These are phyloP conservation scores for Sterrhoptilus dennistouni DNA, from an alignment of 2,113 vertebrate species.

Conservation along the genomic window DNA sequence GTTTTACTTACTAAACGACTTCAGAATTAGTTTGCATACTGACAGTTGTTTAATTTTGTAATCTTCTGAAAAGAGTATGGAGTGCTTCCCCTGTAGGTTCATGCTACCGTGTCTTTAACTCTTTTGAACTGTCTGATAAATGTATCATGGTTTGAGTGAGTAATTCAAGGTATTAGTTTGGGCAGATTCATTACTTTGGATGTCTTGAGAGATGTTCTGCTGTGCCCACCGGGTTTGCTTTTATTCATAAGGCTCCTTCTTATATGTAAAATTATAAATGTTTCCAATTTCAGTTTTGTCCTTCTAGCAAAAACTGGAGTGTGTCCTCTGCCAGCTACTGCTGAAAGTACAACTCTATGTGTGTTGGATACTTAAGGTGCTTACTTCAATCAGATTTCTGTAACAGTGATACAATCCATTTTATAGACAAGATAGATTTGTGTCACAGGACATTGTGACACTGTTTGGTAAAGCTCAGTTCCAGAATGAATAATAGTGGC, in stretches of 20 bases:
- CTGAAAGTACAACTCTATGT: background rate
- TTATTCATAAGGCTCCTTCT: background rate
- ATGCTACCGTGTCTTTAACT: background rate
- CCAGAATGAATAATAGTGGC: background rate
- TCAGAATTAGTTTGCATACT: background rate
- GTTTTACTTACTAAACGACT: background rate
- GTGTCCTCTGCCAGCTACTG: background rate
- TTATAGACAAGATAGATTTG: background rate
- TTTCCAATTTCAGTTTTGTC: background rate
- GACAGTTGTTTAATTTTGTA: background rate
- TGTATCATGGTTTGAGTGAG: background rate
- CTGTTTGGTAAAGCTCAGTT: background rate
- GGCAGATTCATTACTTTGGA: background rate
- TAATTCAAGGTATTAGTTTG: background rate
- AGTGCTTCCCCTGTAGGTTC: background rate
- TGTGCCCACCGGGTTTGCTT: background rate
- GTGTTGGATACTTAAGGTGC: background rate
- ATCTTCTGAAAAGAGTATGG: background rate
- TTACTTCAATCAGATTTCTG: background rate
- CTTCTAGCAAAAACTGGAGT: background rate
- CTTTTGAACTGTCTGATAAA: background rate
- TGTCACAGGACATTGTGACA: background rate
- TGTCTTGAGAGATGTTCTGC: background rate
- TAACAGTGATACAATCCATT: background rate
- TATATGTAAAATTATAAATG: background rate